Percentiles rank a stretch among this genome's conserved stretches.
Evolutionary conservation across 2,888 invertebrate genomes (phyloP).

Genomic region (Tanypteryx hageni): DNA sequence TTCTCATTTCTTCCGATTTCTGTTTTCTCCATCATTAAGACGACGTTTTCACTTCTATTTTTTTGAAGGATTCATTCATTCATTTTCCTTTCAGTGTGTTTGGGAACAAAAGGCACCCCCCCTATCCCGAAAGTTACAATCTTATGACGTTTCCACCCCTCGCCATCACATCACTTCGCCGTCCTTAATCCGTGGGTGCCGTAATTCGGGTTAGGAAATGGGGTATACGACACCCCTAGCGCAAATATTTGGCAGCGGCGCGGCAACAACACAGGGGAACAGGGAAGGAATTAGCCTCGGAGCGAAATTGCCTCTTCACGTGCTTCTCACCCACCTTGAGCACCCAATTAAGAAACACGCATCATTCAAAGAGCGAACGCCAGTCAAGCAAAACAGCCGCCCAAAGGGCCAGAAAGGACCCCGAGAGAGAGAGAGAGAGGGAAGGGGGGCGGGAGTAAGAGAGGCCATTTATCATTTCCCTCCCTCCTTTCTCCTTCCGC

Average conservation of each 20-base stretch:
- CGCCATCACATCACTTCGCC: neutral
- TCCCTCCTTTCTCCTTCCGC: neutral
- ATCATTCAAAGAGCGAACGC: constrained; percentile 54
- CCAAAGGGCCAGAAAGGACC: neutral
- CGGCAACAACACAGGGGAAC: neutral
- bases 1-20: too few relatives aligned
- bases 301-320: constrained; percentile 50
- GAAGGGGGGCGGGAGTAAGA: neutral
- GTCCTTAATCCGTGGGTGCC: neutral
- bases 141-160: neutral
- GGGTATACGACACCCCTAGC: neutral
- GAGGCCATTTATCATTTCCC: constrained; percentile 49
- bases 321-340: constrained; percentile 47
- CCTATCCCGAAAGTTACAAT: neutral
- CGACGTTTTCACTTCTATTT: too few relatives aligned
- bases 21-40: too few relatives aligned
- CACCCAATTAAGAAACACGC: constrained; percentile 62
- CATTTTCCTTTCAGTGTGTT: too few relatives aligned
- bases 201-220: neutral
- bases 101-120: neutral
- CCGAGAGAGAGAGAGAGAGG: neutral
- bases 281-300: constrained; percentile 39
- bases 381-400: constrained; percentile 51
- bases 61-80: too few relatives aligned
- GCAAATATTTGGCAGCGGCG: constrained; percentile 61